A percentile compares a stretch with the other conserved stretches of the same genome.
phyloP scores from a whole-genome alignment of 1,140 invertebrate genomes.

The Zaprionus taronus region DNA sequence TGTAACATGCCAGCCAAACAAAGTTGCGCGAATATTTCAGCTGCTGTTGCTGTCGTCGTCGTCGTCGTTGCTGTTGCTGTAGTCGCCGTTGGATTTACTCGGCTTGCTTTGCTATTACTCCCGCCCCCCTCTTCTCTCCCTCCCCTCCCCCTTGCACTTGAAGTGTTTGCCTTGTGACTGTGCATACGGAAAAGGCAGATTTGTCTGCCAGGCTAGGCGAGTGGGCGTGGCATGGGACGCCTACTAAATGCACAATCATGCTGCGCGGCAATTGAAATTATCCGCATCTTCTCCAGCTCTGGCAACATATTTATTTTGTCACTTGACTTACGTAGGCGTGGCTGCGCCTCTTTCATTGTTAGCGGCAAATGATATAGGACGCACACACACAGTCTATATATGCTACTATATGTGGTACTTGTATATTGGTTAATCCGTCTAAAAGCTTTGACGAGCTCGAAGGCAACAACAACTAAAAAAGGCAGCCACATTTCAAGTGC shows the following conservation, averaged over 20 bases:
- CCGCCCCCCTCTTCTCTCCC: not conserved
- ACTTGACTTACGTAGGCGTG: conserved; percentile 55
- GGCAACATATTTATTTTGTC: conserved; percentile 61
- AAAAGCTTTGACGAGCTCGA: conserved; percentile 70
- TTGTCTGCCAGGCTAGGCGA: conserved; percentile 12
- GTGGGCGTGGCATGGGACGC: conserved; percentile 27
- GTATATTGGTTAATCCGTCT: conserved; percentile 73
- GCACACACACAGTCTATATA: not conserved
- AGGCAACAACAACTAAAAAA: conserved; percentile 36
- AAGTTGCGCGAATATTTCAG: conserved; percentile 56
- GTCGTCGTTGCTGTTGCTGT: conserved; percentile 51
- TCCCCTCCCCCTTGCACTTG: conserved; percentile 15
- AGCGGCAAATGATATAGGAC: conserved; percentile 24
- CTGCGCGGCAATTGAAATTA: conserved; percentile 57
- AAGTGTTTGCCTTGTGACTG: conserved; percentile 76
- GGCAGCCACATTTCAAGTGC: conserved; percentile 53
- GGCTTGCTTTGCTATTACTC: conserved; percentile 22
- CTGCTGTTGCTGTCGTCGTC: conserved; percentile 18
- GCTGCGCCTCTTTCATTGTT: conserved; percentile 65
- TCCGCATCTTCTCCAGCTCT: conserved; percentile 39
- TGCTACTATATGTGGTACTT: not conserved
- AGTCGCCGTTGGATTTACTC: conserved; percentile 56
- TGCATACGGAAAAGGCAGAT: conserved; percentile 52
- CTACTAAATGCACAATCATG: conserved; percentile 79
- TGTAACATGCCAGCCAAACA: conserved; percentile 27